phyloP scores from a whole-genome alignment of 2,888 invertebrate genomes.

The Trissoscelio sp. region DNA sequence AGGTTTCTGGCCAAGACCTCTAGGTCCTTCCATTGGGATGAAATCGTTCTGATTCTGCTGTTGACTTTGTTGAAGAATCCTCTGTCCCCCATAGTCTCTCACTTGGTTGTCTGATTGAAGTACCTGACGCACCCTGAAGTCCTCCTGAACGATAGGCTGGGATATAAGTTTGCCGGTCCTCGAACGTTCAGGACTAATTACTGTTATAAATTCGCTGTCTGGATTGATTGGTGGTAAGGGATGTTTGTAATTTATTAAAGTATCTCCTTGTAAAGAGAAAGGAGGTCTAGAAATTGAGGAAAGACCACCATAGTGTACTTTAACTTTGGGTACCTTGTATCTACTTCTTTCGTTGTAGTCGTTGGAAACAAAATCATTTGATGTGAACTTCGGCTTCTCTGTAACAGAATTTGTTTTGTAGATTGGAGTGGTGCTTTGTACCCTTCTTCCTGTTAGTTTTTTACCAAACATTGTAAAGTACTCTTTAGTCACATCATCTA shows the following conservation, averaged over 20 bases:
- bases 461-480: conserved; percentile 90
- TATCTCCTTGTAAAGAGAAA: conserved; percentile 87
- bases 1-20: conserved; percentile 55
- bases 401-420: conserved; percentile 77
- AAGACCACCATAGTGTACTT: conserved; percentile 85
- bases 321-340: conserved; percentile 82
- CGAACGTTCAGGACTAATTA: conserved; percentile 77
- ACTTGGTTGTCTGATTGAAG: conserved; percentile 68
- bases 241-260: conserved; percentile 88
- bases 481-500: conserved; percentile 90
- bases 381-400: conserved; percentile 76
- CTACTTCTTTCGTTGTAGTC: conserved; percentile 73
- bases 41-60: conserved; percentile 73
- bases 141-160: conserved; percentile 60
- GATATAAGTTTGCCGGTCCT: conserved; percentile 54
- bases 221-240: conserved; percentile 88
- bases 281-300: conserved; percentile 74
- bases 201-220: conserved; percentile 86
- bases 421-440: conserved; percentile 83
- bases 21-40: conserved; percentile 72
- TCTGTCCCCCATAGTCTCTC: conserved; percentile 63
- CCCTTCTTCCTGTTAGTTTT: conserved; percentile 85
- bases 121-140: conserved; percentile 63
- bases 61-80: conserved; percentile 59
- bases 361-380: conserved; percentile 72